Percentiles rank a stretch among this genome's conserved stretches.
phyloP scores from a whole-genome alignment of 2,888 invertebrate species.

The Clusia tigrina region DNA sequence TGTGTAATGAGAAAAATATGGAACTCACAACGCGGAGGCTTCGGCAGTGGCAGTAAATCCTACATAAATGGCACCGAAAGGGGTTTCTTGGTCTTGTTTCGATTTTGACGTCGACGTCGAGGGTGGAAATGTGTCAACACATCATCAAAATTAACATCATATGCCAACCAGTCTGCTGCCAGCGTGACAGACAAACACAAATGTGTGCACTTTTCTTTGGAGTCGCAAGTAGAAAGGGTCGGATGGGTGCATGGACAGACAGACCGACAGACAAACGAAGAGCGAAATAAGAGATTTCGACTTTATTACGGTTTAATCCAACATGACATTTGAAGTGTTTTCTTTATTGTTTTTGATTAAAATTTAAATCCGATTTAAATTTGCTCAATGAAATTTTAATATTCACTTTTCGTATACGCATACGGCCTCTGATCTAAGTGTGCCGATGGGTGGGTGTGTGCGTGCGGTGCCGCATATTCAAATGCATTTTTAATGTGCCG shows the following conservation, averaged over 20 bases:
- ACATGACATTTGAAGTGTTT: conserved; percentile 45
- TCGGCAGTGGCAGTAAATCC: not conserved
- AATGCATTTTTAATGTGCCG: not conserved
- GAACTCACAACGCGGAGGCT: not conserved
- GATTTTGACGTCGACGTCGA: not conserved
- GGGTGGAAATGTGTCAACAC: conserved; percentile 37
- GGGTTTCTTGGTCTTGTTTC: conserved; percentile 9
- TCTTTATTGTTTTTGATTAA: conserved; percentile 46
- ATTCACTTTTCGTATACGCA: conserved; percentile 14
- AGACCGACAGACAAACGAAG: not conserved
- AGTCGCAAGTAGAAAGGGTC: too few relatives aligned
- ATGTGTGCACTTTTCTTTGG: not conserved
- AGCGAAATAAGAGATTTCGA: conserved; percentile 2
- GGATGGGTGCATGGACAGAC: not conserved
- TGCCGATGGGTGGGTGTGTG: not conserved
- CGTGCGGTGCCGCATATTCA: not conserved
- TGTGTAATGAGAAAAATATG: conserved; percentile 7
- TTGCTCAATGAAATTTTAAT: conserved; percentile 41
- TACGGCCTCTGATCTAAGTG: not conserved
- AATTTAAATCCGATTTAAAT: conserved; percentile 44
- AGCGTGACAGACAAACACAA: conserved; percentile 7
- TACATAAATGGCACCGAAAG: not conserved
- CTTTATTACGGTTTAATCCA: conserved; percentile 35
- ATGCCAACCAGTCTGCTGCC: conserved; percentile 20
- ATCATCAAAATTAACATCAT: conserved; percentile 39